Percentiles rank a stretch among this genome's conserved stretches.
phyloP scores from a whole-genome alignment of 2,113 vertebrate species.

The Euleptes europaea region DNA sequence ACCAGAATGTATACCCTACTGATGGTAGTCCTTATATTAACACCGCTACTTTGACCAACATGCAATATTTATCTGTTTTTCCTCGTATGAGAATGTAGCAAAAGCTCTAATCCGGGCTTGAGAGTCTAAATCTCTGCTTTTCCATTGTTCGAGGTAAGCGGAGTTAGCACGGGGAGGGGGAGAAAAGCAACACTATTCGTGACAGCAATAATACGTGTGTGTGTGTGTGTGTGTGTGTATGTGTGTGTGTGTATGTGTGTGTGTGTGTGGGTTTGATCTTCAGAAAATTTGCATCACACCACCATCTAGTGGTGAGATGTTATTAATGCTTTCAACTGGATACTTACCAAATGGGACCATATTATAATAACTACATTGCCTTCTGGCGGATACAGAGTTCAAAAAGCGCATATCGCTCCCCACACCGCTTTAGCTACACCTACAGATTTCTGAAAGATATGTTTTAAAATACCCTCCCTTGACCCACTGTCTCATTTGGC shows the following conservation, averaged over 20 bases:
- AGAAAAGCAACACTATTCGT: not conserved
- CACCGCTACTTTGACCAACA: too few species aligned
- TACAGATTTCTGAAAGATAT: not conserved
- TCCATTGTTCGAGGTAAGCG: not conserved
- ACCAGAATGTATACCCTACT: too few species aligned
- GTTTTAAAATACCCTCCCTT: not conserved
- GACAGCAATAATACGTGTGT: not conserved
- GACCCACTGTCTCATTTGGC: not conserved
- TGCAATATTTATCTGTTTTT: too few species aligned
- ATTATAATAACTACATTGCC: not conserved
- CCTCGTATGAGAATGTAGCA: too few species aligned
- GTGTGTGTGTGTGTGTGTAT: too few species aligned
- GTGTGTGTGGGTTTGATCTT: too few species aligned
- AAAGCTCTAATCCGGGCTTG: too few species aligned
- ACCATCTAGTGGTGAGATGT: slow-evolving; percentile 59
- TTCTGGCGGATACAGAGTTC: not conserved
- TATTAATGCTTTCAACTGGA: too few species aligned
- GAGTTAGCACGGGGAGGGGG: too few species aligned
- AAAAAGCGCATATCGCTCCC: not conserved
- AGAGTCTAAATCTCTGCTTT: not conserved
- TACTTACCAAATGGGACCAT: not conserved
- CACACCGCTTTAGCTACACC: not conserved
- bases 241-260: too few species aligned
- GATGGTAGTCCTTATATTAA: too few species aligned
- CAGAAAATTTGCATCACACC: slow-evolving; percentile 40